These are phyloP conservation scores for Puffinus mauretanicus DNA, from an alignment of 2,113 vertebrate species.

Conservation along the genomic window DNA sequence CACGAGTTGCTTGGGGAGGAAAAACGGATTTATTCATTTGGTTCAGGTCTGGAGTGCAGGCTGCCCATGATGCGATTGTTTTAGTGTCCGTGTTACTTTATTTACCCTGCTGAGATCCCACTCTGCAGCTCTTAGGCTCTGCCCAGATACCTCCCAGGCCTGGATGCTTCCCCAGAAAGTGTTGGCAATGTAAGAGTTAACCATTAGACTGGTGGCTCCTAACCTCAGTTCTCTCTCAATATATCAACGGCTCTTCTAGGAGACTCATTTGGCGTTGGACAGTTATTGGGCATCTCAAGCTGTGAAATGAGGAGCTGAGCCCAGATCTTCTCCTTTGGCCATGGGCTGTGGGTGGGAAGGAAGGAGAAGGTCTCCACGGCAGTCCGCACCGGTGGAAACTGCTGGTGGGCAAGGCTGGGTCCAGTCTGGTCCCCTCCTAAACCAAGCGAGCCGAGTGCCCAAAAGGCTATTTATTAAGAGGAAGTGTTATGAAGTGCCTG, in stretches of 20 bases:
- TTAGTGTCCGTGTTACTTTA: neutral
- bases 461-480: neutral
- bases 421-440: neutral
- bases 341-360: neutral
- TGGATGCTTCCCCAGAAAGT: neutral
- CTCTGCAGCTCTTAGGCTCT: neutral
- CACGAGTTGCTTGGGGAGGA: neutral
- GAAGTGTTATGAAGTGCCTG: neutral
- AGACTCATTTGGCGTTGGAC: neutral
- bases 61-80: neutral
- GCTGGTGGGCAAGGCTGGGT: neutral
- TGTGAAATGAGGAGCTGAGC: neutral
- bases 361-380: neutral
- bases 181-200: neutral
- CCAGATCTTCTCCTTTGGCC: neutral
- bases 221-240: neutral
- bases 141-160: neutral
- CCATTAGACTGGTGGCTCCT: neutral
- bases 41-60: neutral
- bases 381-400: neutral
- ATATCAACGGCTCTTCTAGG: neutral
- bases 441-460: neutral
- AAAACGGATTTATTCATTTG: neutral
- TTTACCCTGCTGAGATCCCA: neutral
- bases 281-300: neutral